These are phyloP conservation scores for Anthrax anthrax DNA, from an alignment of 2,888 invertebrate genomes.

Conservation along the genomic window DNA sequence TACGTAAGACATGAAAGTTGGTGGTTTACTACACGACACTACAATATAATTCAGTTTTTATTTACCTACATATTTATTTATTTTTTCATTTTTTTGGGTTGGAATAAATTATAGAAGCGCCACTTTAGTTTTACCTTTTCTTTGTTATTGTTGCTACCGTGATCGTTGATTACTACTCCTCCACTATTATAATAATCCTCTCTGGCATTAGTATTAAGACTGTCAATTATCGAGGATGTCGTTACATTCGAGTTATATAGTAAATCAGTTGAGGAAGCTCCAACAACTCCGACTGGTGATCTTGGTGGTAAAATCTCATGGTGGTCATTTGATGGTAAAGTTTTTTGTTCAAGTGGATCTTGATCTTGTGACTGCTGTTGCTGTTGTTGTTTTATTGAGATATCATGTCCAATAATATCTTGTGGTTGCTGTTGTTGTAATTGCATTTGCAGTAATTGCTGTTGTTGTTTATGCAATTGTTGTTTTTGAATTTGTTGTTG, in stretches of 20 bases:
- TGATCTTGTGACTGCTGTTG: conserved; percentile 9
- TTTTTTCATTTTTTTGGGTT: too few species aligned
- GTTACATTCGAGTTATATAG: conserved; percentile 31
- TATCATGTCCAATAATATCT: conserved; percentile 5
- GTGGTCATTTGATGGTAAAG: conserved; percentile 3
- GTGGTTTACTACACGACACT: too few species aligned
- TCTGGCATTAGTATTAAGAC: conserved; percentile 28
- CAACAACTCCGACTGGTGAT: conserved; percentile 12
- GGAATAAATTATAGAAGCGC: not conserved
- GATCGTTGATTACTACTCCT: not conserved
- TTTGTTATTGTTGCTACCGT: conserved; percentile 8
- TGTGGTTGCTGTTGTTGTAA: not conserved
- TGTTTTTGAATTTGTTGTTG: conserved; percentile 15
- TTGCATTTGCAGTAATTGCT: conserved; percentile 11
- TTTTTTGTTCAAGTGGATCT: conserved; percentile 7
- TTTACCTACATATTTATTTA: too few species aligned
- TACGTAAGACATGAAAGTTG: too few species aligned
- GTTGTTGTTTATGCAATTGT: conserved; percentile 8
- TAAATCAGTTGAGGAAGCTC: conserved; percentile 16
- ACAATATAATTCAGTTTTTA: too few species aligned
- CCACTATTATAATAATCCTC: conserved; percentile 30
- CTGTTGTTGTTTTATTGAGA: conserved; percentile 5
- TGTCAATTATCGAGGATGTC: conserved; percentile 33
- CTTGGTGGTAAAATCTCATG: conserved; percentile 6
- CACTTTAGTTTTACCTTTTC: conserved; percentile 9